These are phyloP conservation scores for Nothobranchius furzeri DNA, from an alignment of 2,113 vertebrate species.

Conservation along the genomic window DNA sequence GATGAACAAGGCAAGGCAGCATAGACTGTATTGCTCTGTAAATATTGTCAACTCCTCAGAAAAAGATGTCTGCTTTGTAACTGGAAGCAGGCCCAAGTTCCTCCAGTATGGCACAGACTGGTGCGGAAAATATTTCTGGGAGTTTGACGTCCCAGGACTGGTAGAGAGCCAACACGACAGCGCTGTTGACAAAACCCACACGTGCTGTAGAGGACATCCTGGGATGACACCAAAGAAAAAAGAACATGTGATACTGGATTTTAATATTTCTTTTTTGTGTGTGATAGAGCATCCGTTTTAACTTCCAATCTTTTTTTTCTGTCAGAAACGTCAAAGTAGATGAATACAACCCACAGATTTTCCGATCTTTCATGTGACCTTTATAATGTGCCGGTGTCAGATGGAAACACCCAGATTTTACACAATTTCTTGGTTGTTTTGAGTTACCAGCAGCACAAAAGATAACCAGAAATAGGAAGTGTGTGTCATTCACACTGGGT, in stretches of 20 bases:
- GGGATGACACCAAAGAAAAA: neutral
- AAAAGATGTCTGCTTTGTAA: slow-evolving; percentile 12
- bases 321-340: slow-evolving; percentile 24
- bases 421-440: slow-evolving; percentile 25
- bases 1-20: slow-evolving; percentile 4
- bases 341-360: slow-evolving; percentile 10
- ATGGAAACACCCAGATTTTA: slow-evolving; percentile 24
- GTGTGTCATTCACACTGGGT: slow-evolving; percentile 16
- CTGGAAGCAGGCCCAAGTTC: slow-evolving; percentile 19
- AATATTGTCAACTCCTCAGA: slow-evolving; percentile 4
- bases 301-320: slow-evolving; percentile 13
- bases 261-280: too few relatives aligned
- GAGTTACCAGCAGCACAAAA: slow-evolving; percentile 11
- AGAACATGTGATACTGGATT: slow-evolving; percentile 1
- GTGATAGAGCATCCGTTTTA: neutral
- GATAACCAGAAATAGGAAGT: slow-evolving; percentile 40
- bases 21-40: neutral
- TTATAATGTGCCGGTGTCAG: slow-evolving; percentile 9
- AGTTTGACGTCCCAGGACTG: slow-evolving; percentile 14
- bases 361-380: slow-evolving; percentile 21
- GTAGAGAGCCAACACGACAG: slow-evolving; percentile 20
- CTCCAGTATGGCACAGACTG: slow-evolving; percentile 21
- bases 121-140: slow-evolving; percentile 11
- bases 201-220: neutral
- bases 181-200: slow-evolving; percentile 20